Base-by-base conservation (phyloP, 2,888 invertebrate species). In the Blera fallax region DNA sequence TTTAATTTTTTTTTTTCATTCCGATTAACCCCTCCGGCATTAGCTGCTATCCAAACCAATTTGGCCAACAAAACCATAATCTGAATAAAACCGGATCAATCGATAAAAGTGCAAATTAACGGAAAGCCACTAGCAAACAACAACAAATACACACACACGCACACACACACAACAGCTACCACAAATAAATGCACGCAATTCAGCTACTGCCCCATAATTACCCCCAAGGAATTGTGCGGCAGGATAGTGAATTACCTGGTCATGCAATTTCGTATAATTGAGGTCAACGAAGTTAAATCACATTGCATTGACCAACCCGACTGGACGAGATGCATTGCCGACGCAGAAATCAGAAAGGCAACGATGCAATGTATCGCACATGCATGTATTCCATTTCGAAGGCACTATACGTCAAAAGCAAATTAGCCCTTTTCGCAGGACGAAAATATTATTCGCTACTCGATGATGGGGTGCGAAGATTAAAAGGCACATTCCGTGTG, bases 261-360 rank as follows among this genome's bases (percentile, higher is more conserved):
- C 84, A 80, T 84, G 80, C 84, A 80, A 80, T 84, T 84, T 69
- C 80, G 32, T 50, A 56, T 74, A 84, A 84, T 84, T 80, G 69
- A 74, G 84, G 84, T 80, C 84, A 80, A 74, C 54, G 64, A 70
- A 84, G 84, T 80, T 84, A 73, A 83, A 79, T 80, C 73, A 84
- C 69, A 80, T 80, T 65, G 56, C 62, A n/a, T 32, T 24, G 27
- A 21, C 10, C 58, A 14, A 21, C 16, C 37, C 34, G 45, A 73
- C 50, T 24, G 24, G 50, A 73, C 64, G 43, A n/a, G n/a, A 56
- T 34, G 64, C 43, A 64, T 54, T 45, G 64, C 24, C 45, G 54
- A 54, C 43, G 32, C 8, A 16, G 8, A 24, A n/a, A 34, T 5
- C 27, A 32, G 34, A 65, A 37, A 40, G 52, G 27, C 27, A 14